Evolutionary conservation across 2,888 invertebrate species (phyloP), one percentile per base, ranked within the genome.

Genomic region (Hypsopygia costalis): DNA sequence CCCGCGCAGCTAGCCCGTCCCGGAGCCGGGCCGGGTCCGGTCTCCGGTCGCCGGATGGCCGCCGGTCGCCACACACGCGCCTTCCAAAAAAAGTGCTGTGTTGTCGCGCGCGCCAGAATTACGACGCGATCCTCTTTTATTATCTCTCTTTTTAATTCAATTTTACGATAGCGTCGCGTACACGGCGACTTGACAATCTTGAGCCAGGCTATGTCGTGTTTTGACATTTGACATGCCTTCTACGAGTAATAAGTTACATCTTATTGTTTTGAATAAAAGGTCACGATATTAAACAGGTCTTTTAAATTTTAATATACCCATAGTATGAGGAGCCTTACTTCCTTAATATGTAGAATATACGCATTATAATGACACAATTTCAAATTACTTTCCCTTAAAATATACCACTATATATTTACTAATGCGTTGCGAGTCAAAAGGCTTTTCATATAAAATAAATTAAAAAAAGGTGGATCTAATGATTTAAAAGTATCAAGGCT

Each of bases 51-150:
- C 25, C 25, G 25, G 25, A 25, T 6, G 48, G 48, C 59, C 73
- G 11, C 75, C 78, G 16, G 16, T 16, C 16, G 69, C 75, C 78
- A 77, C 82, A 80, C 82, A 74, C 80, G 76, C 75, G 71, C 61
- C 70, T 64, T 69, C 77, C 62, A 82, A 81, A 83, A 86, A 87
- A 87, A 83, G 79, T 78, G 81, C 74, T 82, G 76, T 62, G 82
- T 76, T 87, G 86, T 86, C 86, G 83, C 86, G 77, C 65, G 70
- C 82, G 86, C 77, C 81, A 82, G 86, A 86, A 80, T 85, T 86
- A 87, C 87, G 86, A 81, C 72, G 72, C 76, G 78, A 78, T 74
- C 73, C 73, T 74, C 73, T 83, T 86, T 83, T 86, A 78, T 81
- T 82, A 79, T 83, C 72, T 78, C 62, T 76, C 73, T 85, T 86